Base-by-base conservation (phyloP, 2,888 invertebrate genomes). In the Tenthredo mesomela region DNA sequence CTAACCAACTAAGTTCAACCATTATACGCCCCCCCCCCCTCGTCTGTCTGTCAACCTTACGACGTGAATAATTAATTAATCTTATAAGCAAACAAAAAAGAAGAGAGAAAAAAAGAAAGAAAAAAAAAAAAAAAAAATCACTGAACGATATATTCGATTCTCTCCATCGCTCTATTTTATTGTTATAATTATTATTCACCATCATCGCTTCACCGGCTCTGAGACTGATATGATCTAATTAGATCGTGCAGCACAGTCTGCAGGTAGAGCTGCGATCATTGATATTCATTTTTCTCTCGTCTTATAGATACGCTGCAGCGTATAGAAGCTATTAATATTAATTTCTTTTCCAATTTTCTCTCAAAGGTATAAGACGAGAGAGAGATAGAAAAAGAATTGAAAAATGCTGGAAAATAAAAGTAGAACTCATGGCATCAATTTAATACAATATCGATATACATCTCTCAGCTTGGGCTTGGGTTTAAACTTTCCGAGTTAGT, bases 271-370 rank as follows among this genome's bases (percentile, higher is more conserved):
- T 33, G 67, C 67, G 67, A 67, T 67, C 67, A 33, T 67, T 67
- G 67, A 67, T 67, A 67, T 67, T 67, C 29, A 67, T 67, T 67
- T 33, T 67, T 67, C 18, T 7, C 25, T 18, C 25, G 33, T 67
- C 67, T 67, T 33, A n/a, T 25, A 25, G 18, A 7, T 25, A 25
- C 65, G 10, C 29, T 10, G 21, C 18, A 15, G 33, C 33, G n/a
- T n/a, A 54, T n/a, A 54, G 54, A 18, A n/a, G 67, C 33, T 67
- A 67, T 67, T 67, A 33, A 67, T 67, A 29, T 67, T 67, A 67
- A 67, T 67, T 67, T 67, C 18, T 33, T 67, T 67, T 18, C 33
- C 29, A 67, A 33, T 33, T 67, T 67, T 33, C 7, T 18, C 12
- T 33, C 6, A 15, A 25, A 33, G 33, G 33, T 33, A 18, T 12